Evolutionary conservation across 2,888 invertebrate species (phyloP).

Genomic region (Torymus auratus): DNA sequence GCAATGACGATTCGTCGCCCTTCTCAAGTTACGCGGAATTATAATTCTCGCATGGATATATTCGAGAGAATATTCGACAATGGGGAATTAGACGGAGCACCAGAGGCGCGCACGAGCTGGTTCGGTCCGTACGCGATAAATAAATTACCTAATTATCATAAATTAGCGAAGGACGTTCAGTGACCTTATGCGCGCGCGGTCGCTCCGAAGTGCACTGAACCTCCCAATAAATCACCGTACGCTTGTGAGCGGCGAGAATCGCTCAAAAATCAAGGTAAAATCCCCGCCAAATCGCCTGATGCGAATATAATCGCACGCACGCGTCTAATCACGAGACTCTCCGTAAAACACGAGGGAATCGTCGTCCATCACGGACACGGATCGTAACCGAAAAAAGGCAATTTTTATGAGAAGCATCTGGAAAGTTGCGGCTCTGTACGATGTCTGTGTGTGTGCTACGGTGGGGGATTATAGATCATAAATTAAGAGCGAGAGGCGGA

Average conservation of each 20-base stretch:
- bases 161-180: constrained; percentile 61
- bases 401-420: no score
- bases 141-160: constrained; percentile 16
- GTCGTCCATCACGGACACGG: no score
- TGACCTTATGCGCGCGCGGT: constrained; percentile 57
- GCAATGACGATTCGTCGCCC: no score
- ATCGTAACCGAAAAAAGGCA: no score
- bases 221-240: constrained; percentile 55
- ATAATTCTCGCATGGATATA: no score
- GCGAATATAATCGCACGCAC: no score
- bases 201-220: constrained; percentile 42
- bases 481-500: constrained; percentile 2
- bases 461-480: constrained; percentile 5
- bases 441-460: background rate
- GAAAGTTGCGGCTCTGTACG: no score
- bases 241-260: constrained; percentile 42
- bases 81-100: no score
- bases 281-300: background rate
- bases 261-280: background rate
- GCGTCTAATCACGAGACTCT: no score
- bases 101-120: background rate
- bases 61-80: no score
- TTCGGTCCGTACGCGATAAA: background rate
- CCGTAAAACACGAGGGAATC: no score
- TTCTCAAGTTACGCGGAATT: no score